Percentiles rank a stretch among this genome's conserved stretches.
Conservation (phyloP, 2,113 vertebrate genomes). For the Collichthys lucidus region DNA sequence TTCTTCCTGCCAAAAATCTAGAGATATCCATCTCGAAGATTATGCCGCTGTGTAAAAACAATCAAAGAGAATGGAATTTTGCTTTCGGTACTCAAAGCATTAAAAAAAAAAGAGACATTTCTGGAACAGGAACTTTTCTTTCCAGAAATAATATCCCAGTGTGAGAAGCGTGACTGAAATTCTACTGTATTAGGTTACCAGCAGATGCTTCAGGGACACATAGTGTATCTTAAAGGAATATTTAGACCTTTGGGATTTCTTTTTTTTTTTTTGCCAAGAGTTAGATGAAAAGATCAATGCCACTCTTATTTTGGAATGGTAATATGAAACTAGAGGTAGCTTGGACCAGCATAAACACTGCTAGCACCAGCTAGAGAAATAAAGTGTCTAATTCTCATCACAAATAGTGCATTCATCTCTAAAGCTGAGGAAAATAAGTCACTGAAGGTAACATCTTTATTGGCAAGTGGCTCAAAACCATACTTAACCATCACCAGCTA, state of each 20-base stretch:
- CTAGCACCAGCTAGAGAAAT: neutral
- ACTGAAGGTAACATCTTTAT: neutral
- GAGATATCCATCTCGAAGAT: neutral
- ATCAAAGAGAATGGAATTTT: neutral
- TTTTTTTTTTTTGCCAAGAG: neutral
- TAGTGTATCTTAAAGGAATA: neutral
- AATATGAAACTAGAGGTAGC: too few species aligned
- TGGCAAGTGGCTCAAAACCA: neutral
- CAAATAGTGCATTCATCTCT: neutral
- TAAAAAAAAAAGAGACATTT: neutral
- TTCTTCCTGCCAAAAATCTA: neutral
- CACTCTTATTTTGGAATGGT: neutral
- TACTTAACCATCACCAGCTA: neutral
- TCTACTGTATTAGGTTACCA: neutral
- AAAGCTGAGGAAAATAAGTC: neutral
- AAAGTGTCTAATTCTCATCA: neutral
- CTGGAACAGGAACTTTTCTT: neutral
- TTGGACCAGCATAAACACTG: too few species aligned
- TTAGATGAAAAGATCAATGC: neutral
- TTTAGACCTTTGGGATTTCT: neutral
- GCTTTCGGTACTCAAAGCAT: neutral
- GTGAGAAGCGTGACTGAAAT: neutral
- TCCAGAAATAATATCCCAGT: neutral
- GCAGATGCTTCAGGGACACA: neutral
- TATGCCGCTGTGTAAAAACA: neutral